Percentiles rank a stretch among this genome's conserved stretches.
These are phyloP conservation scores for Euwallacea fornicatus DNA, from an alignment of 1,140 invertebrate species.

Conservation along the genomic window DNA sequence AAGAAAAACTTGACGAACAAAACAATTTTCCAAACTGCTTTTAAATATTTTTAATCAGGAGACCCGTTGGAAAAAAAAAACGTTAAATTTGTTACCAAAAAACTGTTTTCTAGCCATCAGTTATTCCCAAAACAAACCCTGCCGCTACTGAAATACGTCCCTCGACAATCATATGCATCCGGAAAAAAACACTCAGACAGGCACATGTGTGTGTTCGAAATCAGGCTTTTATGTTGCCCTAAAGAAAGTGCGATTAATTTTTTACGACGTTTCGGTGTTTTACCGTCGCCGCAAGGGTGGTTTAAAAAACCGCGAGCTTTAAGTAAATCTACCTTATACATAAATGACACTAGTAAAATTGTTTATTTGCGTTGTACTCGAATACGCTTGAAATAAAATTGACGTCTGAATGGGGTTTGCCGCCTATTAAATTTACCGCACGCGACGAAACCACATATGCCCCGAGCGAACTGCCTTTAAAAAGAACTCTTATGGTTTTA, in stretches of 20 bases:
- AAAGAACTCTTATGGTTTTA: slow-evolving; percentile 26
- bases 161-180: slow-evolving; percentile 1
- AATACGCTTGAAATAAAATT: slow-evolving; percentile 25
- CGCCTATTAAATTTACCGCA: slow-evolving; percentile 31
- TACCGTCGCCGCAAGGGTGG: slow-evolving; percentile 18
- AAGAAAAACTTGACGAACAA: no score
- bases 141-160: slow-evolving; percentile 4
- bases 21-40: no score
- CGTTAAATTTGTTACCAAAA: no score
- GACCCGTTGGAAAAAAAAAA: no score
- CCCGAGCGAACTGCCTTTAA: slow-evolving; percentile 14
- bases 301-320: slow-evolving; percentile 23
- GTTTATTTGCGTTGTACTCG: slow-evolving; percentile 25
- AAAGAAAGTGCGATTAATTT: slow-evolving; percentile 27
- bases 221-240: slow-evolving; percentile 5
- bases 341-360: slow-evolving; percentile 24
- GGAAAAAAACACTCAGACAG: slow-evolving; percentile 17
- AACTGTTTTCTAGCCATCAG: no score
- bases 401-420: slow-evolving; percentile 28
- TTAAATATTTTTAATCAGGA: no score
- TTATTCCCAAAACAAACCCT: neutral
- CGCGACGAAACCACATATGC: slow-evolving; percentile 32
- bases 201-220: slow-evolving; percentile 21
- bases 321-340: slow-evolving; percentile 23
- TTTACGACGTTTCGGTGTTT: slow-evolving; percentile 29